phyloP scores from a whole-genome alignment of 2,888 invertebrate genomes.

The Amorpha juglandis region DNA sequence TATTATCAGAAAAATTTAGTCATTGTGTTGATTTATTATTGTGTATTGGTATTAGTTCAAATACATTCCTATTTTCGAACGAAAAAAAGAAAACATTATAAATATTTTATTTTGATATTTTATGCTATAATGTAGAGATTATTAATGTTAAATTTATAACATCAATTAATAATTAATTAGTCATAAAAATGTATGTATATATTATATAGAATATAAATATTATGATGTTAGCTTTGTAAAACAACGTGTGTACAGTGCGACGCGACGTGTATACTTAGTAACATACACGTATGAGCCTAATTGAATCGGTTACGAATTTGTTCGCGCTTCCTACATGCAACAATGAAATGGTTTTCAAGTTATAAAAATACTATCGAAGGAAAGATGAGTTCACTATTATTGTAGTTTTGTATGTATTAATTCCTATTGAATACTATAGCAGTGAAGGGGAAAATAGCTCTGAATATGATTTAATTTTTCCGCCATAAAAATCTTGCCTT shows the following conservation, averaged over 20 bases:
- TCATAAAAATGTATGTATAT: neutral
- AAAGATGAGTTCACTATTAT: neutral
- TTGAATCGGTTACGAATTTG: slow-evolving; percentile 43
- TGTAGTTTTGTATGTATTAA: neutral
- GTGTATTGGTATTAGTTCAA: neutral
- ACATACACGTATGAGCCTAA: slow-evolving; percentile 37
- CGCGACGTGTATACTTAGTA: neutral
- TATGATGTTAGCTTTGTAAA: neutral
- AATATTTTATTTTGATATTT: too few species aligned
- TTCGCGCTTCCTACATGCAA: slow-evolving; percentile 38
- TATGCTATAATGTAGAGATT: too few species aligned
- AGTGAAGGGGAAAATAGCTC: neutral
- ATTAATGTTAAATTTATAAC: too few species aligned
- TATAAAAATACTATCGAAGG: neutral
- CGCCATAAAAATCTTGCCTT: neutral
- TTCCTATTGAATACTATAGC: neutral
- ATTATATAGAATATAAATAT: neutral
- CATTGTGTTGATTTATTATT: neutral
- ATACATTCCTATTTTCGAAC: too few species aligned
- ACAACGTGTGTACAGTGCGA: neutral
- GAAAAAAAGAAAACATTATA: too few species aligned
- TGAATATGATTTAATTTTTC: neutral
- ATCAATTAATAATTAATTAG: too few species aligned
- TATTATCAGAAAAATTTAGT: neutral
- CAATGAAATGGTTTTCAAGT: slow-evolving; percentile 22